A percentile compares a stretch with the other conserved stretches of the same genome.
These are phyloP conservation scores for Hoplostethus mediterraneus DNA, from an alignment of 2,797 vertebrate genomes.

Conservation along the genomic window DNA sequence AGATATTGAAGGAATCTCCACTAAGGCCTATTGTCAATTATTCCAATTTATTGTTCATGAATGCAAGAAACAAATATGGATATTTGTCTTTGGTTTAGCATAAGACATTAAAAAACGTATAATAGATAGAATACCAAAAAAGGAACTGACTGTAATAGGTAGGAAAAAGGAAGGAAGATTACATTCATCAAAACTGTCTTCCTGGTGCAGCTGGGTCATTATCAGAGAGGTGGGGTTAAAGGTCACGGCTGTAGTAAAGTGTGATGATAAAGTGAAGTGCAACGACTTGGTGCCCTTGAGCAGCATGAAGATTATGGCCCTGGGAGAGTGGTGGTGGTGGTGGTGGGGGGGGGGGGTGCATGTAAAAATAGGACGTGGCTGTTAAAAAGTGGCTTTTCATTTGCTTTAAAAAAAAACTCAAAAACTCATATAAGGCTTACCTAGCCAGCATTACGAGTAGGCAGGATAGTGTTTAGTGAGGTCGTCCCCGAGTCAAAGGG, in stretches of 20 bases:
- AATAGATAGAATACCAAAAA: background rate
- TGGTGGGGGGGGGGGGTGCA: too few relatives aligned
- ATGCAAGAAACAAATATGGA: background rate
- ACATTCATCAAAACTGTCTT: background rate
- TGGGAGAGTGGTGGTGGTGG: too few relatives aligned
- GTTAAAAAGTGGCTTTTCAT: background rate
- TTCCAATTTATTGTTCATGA: background rate
- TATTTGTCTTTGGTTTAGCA: background rate
- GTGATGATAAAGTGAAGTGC: background rate
- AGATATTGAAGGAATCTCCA: too few relatives aligned
- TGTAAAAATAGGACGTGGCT: background rate
- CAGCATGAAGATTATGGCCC: too few relatives aligned
- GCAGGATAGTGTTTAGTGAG: too few relatives aligned
- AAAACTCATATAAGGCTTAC: too few relatives aligned
- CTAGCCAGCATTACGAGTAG: background rate
- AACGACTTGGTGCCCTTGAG: background rate
- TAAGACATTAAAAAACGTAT: background rate
- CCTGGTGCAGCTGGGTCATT: background rate
- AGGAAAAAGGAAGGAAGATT: background rate
- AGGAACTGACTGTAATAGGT: background rate
- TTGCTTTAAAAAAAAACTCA: background rate
- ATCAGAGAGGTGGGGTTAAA: background rate
- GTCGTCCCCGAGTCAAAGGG: too few relatives aligned
- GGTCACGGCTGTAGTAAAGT: slow-evolving; percentile 23
- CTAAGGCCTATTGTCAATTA: too few relatives aligned